These are phyloP conservation scores for Eunapius fragilis DNA, from an alignment of 37 sponge, comb jelly and placozoan genomes.

Conservation along the genomic window DNA sequence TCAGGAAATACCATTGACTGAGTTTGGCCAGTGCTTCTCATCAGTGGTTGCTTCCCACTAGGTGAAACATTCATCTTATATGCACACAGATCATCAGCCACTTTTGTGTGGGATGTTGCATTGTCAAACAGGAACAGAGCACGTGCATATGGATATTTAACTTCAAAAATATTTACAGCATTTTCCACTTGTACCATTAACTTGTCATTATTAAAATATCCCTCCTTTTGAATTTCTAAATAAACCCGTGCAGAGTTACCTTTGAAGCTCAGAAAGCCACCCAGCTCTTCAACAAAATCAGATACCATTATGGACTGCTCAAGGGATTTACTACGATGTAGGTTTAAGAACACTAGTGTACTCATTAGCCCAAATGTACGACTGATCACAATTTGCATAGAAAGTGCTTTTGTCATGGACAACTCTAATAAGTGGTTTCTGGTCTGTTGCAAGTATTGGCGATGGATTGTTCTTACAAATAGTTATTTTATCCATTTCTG, in stretches of 20 bases:
- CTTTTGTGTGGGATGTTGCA: constrained; percentile 26
- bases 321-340: too few species aligned
- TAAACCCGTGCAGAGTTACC: constrained; percentile 4
- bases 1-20: constrained; percentile 16
- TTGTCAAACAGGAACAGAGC: constrained; percentile 49
- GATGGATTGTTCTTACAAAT: too few species aligned
- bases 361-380: too few species aligned
- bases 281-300: constrained; percentile 14
- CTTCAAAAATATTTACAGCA: not conserved
- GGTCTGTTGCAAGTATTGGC: too few species aligned
- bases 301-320: constrained; percentile 20
- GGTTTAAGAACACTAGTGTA: too few species aligned
- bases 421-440: too few species aligned
- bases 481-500: too few species aligned
- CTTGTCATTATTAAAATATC: constrained; percentile 39
- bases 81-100: constrained; percentile 45
- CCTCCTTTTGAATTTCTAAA: constrained; percentile 38
- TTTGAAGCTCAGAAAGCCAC: not conserved
- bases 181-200: constrained; percentile 22
- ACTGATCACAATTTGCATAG: too few species aligned
- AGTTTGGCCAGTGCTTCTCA: constrained; percentile 17
- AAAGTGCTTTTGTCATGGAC: too few species aligned
- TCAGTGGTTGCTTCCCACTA: constrained; percentile 33
- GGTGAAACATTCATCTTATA: constrained; percentile 45
- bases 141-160: too few species aligned